These are phyloP conservation scores for Ispidina lecontei DNA, from an alignment of 2,797 vertebrate genomes.

Conservation along the genomic window DNA sequence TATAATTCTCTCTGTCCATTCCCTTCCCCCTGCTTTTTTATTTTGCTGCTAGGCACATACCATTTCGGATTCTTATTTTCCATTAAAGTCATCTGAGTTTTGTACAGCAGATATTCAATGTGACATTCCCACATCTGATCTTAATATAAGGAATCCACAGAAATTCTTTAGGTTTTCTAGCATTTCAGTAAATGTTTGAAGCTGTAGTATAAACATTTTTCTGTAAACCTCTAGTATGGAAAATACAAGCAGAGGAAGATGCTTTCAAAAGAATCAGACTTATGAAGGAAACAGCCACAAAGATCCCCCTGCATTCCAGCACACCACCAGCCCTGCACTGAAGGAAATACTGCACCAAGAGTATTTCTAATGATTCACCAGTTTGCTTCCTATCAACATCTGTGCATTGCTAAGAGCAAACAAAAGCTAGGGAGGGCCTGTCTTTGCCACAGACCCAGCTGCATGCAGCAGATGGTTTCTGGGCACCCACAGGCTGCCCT, in stretches of 20 bases:
- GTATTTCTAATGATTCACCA: background rate
- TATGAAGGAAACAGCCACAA: conserved; percentile 18
- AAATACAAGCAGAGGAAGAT: conserved; percentile 33
- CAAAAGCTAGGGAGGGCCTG: background rate
- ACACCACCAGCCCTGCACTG: background rate
- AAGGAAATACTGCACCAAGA: background rate
- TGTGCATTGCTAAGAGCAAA: background rate
- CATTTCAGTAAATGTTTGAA: conserved; percentile 56
- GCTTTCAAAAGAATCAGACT: conserved; percentile 27
- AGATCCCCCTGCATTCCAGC: conserved; percentile 6
- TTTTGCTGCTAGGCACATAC: conserved; percentile 40
- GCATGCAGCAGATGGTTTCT: background rate
- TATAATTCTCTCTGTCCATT: background rate
- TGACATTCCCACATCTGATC: conserved; percentile 64
- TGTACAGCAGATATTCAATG: conserved; percentile 30
- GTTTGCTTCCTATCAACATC: background rate
- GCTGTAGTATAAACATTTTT: conserved; percentile 54
- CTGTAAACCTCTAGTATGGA: conserved; percentile 50
- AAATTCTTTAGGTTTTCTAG: conserved; percentile 67
- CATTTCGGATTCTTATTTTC: conserved; percentile 24
- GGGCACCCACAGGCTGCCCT: background rate
- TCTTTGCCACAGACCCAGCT: background rate
- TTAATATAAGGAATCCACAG: conserved; percentile 63
- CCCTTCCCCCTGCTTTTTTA: background rate
- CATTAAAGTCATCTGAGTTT: conserved; percentile 38